Evolutionary conservation across 2,113 vertebrate species (phyloP).

Genomic region (Ciconia stormi): DNA sequence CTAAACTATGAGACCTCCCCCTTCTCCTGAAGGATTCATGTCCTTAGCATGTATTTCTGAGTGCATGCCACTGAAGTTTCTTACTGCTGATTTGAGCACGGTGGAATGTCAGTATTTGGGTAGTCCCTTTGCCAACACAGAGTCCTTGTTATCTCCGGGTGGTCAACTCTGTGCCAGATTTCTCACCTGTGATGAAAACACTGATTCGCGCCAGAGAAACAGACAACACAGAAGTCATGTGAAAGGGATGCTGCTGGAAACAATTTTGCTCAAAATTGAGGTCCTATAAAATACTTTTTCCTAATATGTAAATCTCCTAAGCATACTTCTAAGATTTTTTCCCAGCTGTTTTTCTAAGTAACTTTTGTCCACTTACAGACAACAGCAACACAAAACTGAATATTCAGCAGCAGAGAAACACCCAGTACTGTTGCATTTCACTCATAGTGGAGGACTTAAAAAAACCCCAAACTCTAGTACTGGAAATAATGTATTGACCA

Average conservation of each 20-base stretch:
- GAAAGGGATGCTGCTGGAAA: background rate
- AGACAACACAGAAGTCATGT: background rate
- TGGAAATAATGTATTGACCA: background rate
- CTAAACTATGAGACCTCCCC: background rate
- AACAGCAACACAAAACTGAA: background rate
- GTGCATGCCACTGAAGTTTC: background rate
- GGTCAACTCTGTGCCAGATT: background rate
- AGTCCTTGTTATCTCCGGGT: background rate
- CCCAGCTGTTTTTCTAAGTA: background rate
- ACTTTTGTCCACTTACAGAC: background rate
- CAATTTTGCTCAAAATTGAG: background rate
- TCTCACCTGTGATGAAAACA: background rate
- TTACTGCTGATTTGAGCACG: background rate
- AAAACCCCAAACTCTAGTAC: background rate
- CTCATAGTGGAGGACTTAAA: background rate
- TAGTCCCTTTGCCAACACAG: background rate
- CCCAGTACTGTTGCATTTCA: background rate
- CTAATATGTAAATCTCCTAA: fast-evolving
- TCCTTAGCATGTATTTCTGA: background rate
- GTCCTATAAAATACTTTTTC: background rate
- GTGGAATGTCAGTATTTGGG: background rate
- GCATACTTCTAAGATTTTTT: background rate
- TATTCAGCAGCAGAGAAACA: background rate
- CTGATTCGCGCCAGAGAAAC: background rate
- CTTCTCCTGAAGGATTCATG: background rate